These are phyloP conservation scores for Hafferia zeledoni DNA, from an alignment of 2,797 vertebrate genomes.

Conservation along the genomic window DNA sequence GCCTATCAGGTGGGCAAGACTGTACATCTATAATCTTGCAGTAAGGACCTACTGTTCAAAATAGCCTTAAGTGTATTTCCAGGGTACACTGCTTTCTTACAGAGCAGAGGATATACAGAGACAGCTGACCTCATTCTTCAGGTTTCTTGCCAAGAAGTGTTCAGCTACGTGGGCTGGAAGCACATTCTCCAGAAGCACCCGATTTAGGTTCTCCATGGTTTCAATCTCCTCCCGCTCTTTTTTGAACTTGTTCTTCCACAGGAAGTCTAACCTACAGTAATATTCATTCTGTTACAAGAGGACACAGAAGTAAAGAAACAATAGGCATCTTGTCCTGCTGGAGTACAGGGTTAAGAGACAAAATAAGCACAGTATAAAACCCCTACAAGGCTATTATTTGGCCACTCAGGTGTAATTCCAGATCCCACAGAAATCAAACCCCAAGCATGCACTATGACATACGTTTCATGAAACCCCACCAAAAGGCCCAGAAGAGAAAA, in stretches of 20 bases:
- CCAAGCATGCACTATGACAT: not conserved
- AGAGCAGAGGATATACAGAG: not conserved
- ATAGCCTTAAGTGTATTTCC: not conserved
- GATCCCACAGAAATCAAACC: not conserved
- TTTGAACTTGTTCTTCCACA: conserved; percentile 99
- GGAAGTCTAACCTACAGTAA: conserved; percentile 96
- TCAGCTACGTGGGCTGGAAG: conserved; percentile 94
- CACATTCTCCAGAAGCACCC: conserved; percentile 95
- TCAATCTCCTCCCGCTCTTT: conserved; percentile 99
- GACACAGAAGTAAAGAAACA: conserved; percentile 97
- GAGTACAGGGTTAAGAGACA: conserved; percentile 74
- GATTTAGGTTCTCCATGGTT: conserved; percentile 98
- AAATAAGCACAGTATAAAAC: conserved; percentile 47
- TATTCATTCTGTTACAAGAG: conserved; percentile 90
- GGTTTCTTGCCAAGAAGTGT: conserved; percentile 94
- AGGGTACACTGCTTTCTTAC: not conserved
- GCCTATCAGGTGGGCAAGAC: not conserved
- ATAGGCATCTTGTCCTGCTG: conserved; percentile 86
- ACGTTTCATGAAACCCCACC: not conserved
- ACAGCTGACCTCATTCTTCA: conserved; percentile 93
- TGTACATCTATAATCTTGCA: not conserved
- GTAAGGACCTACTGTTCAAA: not conserved
- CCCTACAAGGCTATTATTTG: not conserved
- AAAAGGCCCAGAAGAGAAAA: not conserved
- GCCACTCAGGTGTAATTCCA: not conserved